These are phyloP conservation scores for Cecropterus lyciades DNA, from an alignment of 1,140 invertebrate genomes.

Conservation along the genomic window DNA sequence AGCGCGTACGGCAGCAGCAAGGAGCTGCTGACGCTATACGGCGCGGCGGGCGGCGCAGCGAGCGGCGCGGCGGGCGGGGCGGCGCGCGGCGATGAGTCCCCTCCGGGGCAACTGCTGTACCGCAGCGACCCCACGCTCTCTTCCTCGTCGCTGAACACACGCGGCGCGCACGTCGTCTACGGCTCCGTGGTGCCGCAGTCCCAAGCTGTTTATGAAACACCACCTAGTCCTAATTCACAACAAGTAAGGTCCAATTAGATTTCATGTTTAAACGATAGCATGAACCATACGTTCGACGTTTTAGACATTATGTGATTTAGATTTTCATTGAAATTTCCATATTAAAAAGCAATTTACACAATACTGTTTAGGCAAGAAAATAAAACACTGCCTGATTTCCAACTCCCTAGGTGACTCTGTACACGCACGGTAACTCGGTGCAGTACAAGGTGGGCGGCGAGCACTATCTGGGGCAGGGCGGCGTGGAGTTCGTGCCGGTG, in stretches of 20 bases:
- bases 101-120: slow-evolving; percentile 77
- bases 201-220: slow-evolving; percentile 79
- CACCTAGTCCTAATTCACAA: slow-evolving; percentile 84
- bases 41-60: slow-evolving; percentile 46
- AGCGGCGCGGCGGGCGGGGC: slow-evolving; percentile 53
- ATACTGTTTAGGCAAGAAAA: not conserved
- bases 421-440: slow-evolving; percentile 78
- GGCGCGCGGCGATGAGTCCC: slow-evolving; percentile 70
- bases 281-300: too few relatives aligned
- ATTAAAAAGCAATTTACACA: too few relatives aligned
- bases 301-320: too few relatives aligned
- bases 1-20: slow-evolving; percentile 63
- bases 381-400: too few relatives aligned
- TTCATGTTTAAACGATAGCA: too few relatives aligned
- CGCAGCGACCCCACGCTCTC: slow-evolving; percentile 86
- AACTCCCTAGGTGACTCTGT: slow-evolving; percentile 80
- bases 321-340: too few relatives aligned
- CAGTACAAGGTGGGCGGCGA: slow-evolving; percentile 81
- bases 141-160: slow-evolving; percentile 80
- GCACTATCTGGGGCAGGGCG: slow-evolving; percentile 74
- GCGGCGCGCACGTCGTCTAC: slow-evolving; percentile 74
- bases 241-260: slow-evolving; percentile 52
- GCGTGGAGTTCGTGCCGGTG: slow-evolving; percentile 74
- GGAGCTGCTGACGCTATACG: slow-evolving; percentile 76
- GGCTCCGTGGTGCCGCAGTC: slow-evolving; percentile 68